These are phyloP conservation scores for Cardiocondyla obscurior DNA, from an alignment of 1,140 invertebrate species.

Conservation along the genomic window DNA sequence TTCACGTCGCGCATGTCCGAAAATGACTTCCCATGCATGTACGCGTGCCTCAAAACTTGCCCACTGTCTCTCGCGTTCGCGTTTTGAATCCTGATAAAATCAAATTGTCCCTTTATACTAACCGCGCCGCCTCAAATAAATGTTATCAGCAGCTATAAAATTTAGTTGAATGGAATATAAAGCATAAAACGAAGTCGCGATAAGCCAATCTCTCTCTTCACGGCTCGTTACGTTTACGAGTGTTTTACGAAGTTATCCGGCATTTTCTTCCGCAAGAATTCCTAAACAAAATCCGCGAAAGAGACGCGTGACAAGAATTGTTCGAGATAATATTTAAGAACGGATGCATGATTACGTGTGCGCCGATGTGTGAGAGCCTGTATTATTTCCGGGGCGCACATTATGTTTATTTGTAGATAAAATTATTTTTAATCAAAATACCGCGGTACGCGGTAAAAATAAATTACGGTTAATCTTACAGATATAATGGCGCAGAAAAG, in stretches of 20 bases:
- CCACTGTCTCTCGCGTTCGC: not conserved
- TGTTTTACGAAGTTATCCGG: conserved; percentile 51
- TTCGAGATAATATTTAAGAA: conserved; percentile 19
- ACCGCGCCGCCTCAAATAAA: not conserved
- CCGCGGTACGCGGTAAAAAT: not conserved
- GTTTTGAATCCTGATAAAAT: conserved; percentile 34
- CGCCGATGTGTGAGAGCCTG: not conserved
- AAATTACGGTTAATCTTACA: not conserved
- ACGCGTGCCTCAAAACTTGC: not conserved
- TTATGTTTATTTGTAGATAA: not conserved
- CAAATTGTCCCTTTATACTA: conserved; percentile 2
- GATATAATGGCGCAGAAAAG: not conserved
- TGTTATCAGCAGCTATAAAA: conserved; percentile 44
- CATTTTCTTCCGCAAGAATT: conserved; percentile 46
- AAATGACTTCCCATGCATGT: not conserved
- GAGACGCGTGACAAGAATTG: conserved; percentile 40
- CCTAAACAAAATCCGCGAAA: conserved; percentile 51
- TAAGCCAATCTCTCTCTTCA: conserved; percentile 57
- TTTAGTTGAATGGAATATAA: conserved; percentile 57
- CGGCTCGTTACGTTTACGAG: conserved; percentile 55
- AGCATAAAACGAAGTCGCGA: conserved; percentile 52
- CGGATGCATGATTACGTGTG: not conserved
- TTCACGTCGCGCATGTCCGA: not conserved
- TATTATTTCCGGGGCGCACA: not conserved
- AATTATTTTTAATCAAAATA: conserved; percentile 16